These are phyloP conservation scores for Epinotia brunnichana DNA, from an alignment of 2,888 invertebrate genomes.

Conservation along the genomic window DNA sequence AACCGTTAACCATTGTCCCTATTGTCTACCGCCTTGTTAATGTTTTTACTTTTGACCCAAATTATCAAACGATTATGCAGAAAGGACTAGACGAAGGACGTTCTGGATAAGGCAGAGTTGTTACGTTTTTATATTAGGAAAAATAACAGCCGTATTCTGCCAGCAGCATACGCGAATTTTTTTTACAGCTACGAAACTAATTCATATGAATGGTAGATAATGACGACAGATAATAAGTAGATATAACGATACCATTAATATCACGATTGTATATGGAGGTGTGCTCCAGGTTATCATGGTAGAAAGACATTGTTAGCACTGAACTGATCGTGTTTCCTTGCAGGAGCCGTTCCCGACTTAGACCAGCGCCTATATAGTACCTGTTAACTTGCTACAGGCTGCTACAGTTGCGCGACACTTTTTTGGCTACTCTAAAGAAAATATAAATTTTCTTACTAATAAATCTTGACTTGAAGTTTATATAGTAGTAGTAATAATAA, in stretches of 20 bases:
- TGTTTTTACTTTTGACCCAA: no score
- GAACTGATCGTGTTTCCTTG: slow-evolving; percentile 45
- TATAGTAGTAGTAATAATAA: no score
- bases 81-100: no score
- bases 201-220: not conserved
- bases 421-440: no score
- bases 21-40: no score
- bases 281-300: slow-evolving; percentile 79
- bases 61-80: no score
- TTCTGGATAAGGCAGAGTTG: no score
- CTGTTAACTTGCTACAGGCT: slow-evolving; percentile 33
- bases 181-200: not conserved
- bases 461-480: no score
- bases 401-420: not conserved
- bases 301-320: slow-evolving; percentile 60
- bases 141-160: no score
- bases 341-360: slow-evolving; percentile 32
- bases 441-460: no score
- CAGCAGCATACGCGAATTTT: not conserved
- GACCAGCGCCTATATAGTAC: slow-evolving; percentile 35
- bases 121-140: no score
- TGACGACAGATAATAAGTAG: not conserved
- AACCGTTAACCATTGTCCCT: no score
- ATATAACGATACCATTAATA: slow-evolving; percentile 72
- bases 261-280: slow-evolving; percentile 87